Evolutionary conservation across 2,113 vertebrate species (phyloP), one percentile per base, ranked within the genome.

Genomic region (Calidris pygmaea): DNA sequence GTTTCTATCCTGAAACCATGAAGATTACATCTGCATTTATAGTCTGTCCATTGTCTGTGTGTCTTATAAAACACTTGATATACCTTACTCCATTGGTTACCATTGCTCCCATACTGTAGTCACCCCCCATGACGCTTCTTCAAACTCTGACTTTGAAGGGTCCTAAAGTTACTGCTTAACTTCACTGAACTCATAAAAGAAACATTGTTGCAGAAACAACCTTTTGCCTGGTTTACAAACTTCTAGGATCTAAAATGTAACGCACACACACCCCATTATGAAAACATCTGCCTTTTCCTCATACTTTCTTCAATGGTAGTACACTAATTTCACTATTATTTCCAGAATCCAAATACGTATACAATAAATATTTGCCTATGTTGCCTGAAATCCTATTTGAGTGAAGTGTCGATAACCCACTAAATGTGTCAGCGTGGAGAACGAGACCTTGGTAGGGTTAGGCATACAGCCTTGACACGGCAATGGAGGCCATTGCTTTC

Each of bases 391-490:
- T 71, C 26, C 21, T 74, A 1, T 17, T 50, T 67, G 32, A 45
- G 27, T 13, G 2, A 41, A 34, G 17, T 15, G 12, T 37, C 41
- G 62, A n/a, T 60, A 68, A 24, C 5, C 4, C 58, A 26, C 22
- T 26, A 30, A 14, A 14, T 14, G 16, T 62, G 56, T 58, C 39
- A 14, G 17, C 20, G 1, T 6, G 6, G 53, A 63, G 24, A 55
- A 53, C 6, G 22, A 29, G 50, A 48, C 7, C 14, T 9, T 12
- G 60, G 41, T 8, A 13, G 12, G 35, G 32, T 19, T 5, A 0
- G 52, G 15, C 18, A 17, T 3, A 7, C 3, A 24, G 53, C 53
- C 39, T 35, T 41, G 26, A 6, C 45, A n/a, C 0, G 0, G 41
- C 53, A 47, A 13, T 0, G 2, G 34, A 4, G 30, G 4, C 12